Evolutionary conservation across 2,797 vertebrate species (phyloP), one percentile per base, ranked within the genome.

Genomic region (Enteromius treurensis): DNA sequence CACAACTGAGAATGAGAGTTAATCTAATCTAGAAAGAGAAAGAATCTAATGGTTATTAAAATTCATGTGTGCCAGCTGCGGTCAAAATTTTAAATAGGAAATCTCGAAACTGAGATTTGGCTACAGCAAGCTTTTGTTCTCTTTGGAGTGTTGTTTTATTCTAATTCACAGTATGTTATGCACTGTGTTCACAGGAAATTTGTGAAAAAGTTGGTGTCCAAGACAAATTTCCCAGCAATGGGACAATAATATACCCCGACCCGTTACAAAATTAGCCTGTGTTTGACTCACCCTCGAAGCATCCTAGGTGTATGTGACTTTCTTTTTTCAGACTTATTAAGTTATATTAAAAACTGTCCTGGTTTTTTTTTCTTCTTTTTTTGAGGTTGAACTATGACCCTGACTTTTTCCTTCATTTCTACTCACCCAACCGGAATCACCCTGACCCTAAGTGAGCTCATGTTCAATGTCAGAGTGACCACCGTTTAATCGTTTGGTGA

Each of bases 401-500:
- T n/a, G 34, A 71, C 2, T 37, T 73, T 19, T 87, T 86, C 5
- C 55, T 71, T 5, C 67, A 86, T 87, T 71, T 82, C 42, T 70
- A 83, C 70, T 90, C 58, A 23, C 74, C 21, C 67, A 88, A 87
- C 82, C 85, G 76, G 76, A 88, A 88, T 80, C 86, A 85, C 83
- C 40, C 81, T 79, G 82, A 88, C 83, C 64, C 87, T 88, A 89
- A 91, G 90, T 73, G 80, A 79, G 76, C 70, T 65, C 62, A 26
- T 80, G 82, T 86, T 89, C 87, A 89, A 87, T 40, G 71, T 71
- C 21, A 60, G 85, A 80, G 67, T 90, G 85, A 89, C 88, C 85
- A 85, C 88, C 84, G 90, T 86, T 81, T 87, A 89, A 87, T 90
- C 23, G 75, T 64, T n/a, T 8, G 88, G 91, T 93, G 92, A 95